A percentile compares a stretch with the other conserved stretches of the same genome.
These are phyloP conservation scores for Sabatieria punctata DNA, from an alignment of 2,888 invertebrate genomes.

Conservation along the genomic window DNA sequence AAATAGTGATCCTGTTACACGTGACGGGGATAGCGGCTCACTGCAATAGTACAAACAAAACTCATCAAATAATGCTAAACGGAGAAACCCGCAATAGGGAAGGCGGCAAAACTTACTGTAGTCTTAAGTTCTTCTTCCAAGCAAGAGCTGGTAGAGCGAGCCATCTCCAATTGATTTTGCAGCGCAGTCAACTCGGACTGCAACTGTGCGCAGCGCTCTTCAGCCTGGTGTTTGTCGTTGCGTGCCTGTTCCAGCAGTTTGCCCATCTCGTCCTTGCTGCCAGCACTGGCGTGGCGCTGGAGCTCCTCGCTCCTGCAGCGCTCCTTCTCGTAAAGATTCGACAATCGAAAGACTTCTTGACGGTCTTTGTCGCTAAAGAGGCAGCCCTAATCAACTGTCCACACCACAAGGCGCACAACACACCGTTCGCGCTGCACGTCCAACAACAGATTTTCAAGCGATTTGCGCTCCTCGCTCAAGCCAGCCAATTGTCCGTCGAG, in stretches of 20 bases:
- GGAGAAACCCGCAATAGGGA: no score
- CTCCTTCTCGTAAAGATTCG: slow-evolving; percentile 7
- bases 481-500: slow-evolving; percentile 3
- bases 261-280: slow-evolving; percentile 53
- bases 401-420: not conserved
- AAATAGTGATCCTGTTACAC: no score
- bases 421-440: not conserved
- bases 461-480: not conserved
- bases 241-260: slow-evolving; percentile 42
- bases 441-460: slow-evolving; percentile 3
- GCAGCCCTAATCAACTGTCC: no score
- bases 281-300: slow-evolving; percentile 41
- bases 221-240: slow-evolving; percentile 54
- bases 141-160: no score
- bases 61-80: no score
- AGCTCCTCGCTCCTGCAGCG: slow-evolving; percentile 45
- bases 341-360: slow-evolving; percentile 4
- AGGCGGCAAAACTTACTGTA: no score
- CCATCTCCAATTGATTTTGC: no score
- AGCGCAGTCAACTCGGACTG: no score
- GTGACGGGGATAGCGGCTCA: no score
- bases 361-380: not conserved
- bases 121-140: not conserved
- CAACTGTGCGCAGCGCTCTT: slow-evolving; percentile 17
- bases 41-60: no score